These are phyloP conservation scores for Oryzias celebensis DNA, from an alignment of 2,113 vertebrate genomes.

Conservation along the genomic window DNA sequence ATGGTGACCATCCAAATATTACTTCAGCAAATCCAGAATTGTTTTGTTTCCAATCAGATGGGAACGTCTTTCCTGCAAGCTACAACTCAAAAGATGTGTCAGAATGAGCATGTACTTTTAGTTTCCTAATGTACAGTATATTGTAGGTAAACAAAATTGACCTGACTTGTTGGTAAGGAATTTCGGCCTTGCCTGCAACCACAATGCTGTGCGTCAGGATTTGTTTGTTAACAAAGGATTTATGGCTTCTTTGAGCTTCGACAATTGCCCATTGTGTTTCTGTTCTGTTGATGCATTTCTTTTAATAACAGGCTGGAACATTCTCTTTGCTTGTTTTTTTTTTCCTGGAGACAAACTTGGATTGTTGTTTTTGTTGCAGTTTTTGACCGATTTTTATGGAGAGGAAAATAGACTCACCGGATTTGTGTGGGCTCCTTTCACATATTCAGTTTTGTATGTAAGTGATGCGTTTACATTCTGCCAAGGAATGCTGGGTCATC, in stretches of 20 bases:
- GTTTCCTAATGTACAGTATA: constrained; percentile 46
- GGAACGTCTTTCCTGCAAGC: constrained; percentile 49
- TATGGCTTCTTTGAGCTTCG: constrained; percentile 63
- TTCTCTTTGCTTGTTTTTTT: constrained; percentile 45
- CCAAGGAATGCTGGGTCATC: no score
- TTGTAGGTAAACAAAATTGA: constrained; percentile 53
- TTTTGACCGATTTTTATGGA: no score
- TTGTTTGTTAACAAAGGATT: constrained; percentile 72
- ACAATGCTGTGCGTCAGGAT: constrained; percentile 37
- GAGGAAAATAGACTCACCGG: no score
- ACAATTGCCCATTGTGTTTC: constrained; percentile 70
- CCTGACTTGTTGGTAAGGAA: constrained; percentile 64
- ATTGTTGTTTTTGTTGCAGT: constrained; percentile 21
- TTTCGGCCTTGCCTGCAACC: constrained; percentile 57
- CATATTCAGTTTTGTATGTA: no score
- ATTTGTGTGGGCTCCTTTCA: no score
- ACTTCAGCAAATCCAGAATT: constrained; percentile 68
- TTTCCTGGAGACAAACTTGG: constrained; percentile 31
- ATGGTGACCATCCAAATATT: constrained; percentile 73
- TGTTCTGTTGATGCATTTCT: constrained; percentile 58
- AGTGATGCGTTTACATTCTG: no score
- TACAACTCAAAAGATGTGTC: constrained; percentile 61
- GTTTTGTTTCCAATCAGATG: constrained; percentile 61
- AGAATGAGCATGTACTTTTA: constrained; percentile 52
- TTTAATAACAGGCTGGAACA: constrained; percentile 58